A percentile compares a stretch with the other conserved stretches of the same genome.
phyloP scores from a whole-genome alignment of 2,113 vertebrate species.

The Dicrurus megarhynchus region DNA sequence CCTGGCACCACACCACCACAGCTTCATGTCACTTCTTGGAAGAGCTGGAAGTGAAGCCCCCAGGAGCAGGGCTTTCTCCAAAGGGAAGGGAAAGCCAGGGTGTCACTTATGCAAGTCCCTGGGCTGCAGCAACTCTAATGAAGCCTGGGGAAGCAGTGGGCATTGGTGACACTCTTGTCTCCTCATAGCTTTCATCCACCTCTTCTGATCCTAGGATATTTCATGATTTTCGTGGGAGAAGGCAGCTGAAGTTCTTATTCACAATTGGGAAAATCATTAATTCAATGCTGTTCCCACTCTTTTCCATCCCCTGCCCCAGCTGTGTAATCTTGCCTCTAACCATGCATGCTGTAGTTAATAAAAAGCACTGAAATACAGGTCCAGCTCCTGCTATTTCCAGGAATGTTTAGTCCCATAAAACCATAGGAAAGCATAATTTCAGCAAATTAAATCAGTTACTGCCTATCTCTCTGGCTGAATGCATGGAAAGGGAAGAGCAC shows the following conservation, averaged over 20 bases:
- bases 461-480: background rate
- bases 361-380: background rate
- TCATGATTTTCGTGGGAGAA: background rate
- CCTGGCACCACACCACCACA: background rate
- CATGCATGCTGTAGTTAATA: background rate
- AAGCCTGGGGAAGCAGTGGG: background rate
- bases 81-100: background rate
- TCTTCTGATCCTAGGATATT: background rate
- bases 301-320: background rate
- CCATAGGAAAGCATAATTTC: slow-evolving; percentile 32
- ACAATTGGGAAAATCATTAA: background rate
- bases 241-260: background rate
- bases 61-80: background rate
- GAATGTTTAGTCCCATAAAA: background rate
- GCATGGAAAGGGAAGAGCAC: slow-evolving; percentile 1
- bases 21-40: background rate
- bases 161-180: background rate
- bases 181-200: background rate
- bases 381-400: slow-evolving; percentile 16
- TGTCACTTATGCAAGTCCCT: background rate
- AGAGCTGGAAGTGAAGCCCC: background rate
- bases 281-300: background rate
- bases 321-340: background rate
- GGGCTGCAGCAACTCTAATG: background rate
- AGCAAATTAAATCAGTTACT: slow-evolving; percentile 20